Conservation (phyloP, 2,888 invertebrate genomes). For the Cyclophora albipunctata region DNA sequence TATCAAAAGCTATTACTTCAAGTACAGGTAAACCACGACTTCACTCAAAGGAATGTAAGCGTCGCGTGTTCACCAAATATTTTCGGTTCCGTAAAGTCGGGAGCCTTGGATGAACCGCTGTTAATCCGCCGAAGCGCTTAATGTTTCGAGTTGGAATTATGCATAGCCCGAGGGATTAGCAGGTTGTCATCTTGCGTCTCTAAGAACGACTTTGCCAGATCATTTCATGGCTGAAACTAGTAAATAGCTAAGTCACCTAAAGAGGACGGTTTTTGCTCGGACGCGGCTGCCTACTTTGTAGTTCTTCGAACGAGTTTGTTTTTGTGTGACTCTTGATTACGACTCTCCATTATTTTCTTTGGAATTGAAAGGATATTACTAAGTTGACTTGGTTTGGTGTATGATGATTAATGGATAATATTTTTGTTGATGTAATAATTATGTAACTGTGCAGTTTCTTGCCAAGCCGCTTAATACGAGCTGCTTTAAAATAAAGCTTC, state of each 20-base stretch:
- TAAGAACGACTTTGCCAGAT: constrained; percentile 46
- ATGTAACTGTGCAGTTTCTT: too few relatives aligned
- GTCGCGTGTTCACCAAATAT: constrained; percentile 20
- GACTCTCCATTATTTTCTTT: constrained; percentile 3
- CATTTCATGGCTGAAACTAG: constrained; percentile 47
- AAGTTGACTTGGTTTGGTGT: too few relatives aligned
- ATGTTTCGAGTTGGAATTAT: constrained; percentile 65
- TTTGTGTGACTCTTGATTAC: constrained; percentile 8
- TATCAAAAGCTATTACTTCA: not conserved
- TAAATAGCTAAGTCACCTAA: constrained; percentile 29
- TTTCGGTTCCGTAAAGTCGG: constrained; percentile 29
- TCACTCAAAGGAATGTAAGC: constrained; percentile 14
- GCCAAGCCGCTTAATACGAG: too few relatives aligned
- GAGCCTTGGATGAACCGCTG: constrained; percentile 57
- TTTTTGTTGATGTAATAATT: too few relatives aligned
- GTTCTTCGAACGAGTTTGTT: constrained; percentile 5
- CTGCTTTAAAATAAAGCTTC: too few relatives aligned
- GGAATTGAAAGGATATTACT: too few relatives aligned
- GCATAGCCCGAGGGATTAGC: constrained; percentile 64
- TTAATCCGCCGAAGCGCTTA: constrained; percentile 60
- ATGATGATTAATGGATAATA: too few relatives aligned
- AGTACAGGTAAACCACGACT: constrained; percentile 10
- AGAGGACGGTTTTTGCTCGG: constrained; percentile 18
- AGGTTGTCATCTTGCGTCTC: constrained; percentile 59
- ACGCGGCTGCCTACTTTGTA: constrained; percentile 15